Conservation (phyloP, 2,113 vertebrate genomes). For the Corythoichthys haematopterus region DNA sequence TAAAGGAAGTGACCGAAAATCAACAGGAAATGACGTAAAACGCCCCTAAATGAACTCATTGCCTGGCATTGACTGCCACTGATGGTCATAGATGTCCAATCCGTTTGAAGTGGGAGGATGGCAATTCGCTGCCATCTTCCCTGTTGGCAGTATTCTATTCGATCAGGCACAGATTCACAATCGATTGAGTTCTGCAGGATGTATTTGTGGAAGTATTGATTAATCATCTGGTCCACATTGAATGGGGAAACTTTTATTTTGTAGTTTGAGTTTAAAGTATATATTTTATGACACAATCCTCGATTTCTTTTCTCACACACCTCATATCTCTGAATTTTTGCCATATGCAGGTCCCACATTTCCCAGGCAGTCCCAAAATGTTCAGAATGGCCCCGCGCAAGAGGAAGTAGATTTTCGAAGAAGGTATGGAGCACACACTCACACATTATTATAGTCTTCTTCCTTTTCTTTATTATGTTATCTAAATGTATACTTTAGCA, state of each 20-base stretch:
- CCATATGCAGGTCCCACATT: slow-evolving; percentile 81
- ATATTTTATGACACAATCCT: not conserved
- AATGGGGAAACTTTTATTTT: no score
- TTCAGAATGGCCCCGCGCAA: slow-evolving; percentile 91
- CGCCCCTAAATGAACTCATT: no score
- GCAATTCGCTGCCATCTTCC: no score
- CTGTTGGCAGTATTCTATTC: no score
- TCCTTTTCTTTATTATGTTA: not conserved
- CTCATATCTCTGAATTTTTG: not conserved
- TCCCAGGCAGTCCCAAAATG: slow-evolving; percentile 87
- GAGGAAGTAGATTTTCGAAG: slow-evolving; percentile 94
- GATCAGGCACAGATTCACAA: no score
- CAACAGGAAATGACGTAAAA: no score
- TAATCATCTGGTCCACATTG: no score
- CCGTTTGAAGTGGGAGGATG: no score
- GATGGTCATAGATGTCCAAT: no score
- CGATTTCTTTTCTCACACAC: not conserved
- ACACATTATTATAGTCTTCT: not conserved
- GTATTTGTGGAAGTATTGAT: not conserved
- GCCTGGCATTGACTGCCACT: no score
- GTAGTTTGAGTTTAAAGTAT: not conserved
- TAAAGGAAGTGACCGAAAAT: no score
- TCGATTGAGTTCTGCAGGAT: not conserved
- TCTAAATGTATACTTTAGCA: not conserved
- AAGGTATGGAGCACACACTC: slow-evolving; percentile 70